Conservation (phyloP, 2,888 invertebrate genomes). For the Polia nebulosa region DNA sequence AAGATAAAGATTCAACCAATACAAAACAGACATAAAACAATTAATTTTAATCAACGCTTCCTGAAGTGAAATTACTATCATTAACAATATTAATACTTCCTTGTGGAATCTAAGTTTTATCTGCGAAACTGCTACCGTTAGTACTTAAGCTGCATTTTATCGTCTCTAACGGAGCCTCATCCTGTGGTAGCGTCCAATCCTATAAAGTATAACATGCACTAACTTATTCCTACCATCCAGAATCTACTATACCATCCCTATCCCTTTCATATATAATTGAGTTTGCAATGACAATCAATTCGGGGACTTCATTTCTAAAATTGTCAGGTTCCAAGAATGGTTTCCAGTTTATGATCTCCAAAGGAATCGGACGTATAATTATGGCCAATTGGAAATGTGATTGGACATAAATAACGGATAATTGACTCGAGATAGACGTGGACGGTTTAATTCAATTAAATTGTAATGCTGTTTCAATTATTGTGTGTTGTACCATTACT, state of each 20-base stretch:
- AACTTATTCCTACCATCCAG: constrained; percentile 4
- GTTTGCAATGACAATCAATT: constrained; percentile 23
- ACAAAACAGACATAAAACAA: constrained; percentile 19
- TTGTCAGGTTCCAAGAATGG: constrained; percentile 63
- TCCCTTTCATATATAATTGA: constrained; percentile 39
- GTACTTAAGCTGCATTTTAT: constrained; percentile 75
- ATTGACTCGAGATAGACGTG: constrained; percentile 56
- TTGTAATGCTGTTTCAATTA: constrained; percentile 56
- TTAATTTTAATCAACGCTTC: constrained; percentile 42
- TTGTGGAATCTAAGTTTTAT: constrained; percentile 51
- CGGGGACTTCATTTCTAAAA: background rate
- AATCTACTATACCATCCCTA: background rate
- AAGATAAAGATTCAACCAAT: constrained; percentile 3
- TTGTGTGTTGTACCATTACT: constrained; percentile 33
- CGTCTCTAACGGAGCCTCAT: constrained; percentile 78
- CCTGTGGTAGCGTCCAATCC: constrained; percentile 71
- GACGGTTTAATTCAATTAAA: constrained; percentile 62
- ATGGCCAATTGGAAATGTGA: constrained; percentile 66
- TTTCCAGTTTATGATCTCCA: constrained; percentile 73
- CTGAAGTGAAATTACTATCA: constrained; percentile 52
- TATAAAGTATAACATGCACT: constrained; percentile 61
- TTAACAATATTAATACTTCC: constrained; percentile 58
- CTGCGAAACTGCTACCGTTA: constrained; percentile 75
- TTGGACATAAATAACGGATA: constrained; percentile 63
- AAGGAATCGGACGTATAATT: constrained; percentile 75